These are phyloP conservation scores for Drosophila barbarae DNA, from an alignment of 2,888 invertebrate genomes.

Conservation along the genomic window DNA sequence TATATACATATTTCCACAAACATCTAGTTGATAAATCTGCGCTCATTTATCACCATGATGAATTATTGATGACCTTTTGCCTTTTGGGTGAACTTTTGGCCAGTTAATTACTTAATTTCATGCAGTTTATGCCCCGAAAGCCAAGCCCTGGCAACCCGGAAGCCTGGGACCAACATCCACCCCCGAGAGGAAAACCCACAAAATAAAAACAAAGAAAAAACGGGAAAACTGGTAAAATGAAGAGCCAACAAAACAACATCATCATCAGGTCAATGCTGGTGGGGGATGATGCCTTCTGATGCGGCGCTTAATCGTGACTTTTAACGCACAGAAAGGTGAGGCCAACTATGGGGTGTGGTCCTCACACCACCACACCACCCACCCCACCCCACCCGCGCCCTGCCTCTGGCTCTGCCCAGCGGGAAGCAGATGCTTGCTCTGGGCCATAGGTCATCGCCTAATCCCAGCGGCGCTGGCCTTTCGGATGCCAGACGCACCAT, in stretches of 20 bases:
- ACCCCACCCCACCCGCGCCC: background rate
- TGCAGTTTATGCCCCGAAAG: constrained; percentile 69
- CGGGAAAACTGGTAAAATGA: constrained; percentile 19
- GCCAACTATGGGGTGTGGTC: constrained; percentile 39
- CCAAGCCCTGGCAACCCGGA: constrained; percentile 52
- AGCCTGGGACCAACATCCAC: constrained; percentile 33
- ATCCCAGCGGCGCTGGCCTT: constrained; percentile 65
- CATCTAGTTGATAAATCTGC: constrained; percentile 35
- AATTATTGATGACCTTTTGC: constrained; percentile 21
- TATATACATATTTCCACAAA: no score
- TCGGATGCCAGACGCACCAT: constrained; percentile 28
- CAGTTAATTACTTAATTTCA: constrained; percentile 78
- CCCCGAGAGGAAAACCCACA: constrained; percentile 23
- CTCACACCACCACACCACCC: background rate
- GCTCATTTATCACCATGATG: constrained; percentile 49
- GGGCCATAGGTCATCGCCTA: constrained; percentile 15
- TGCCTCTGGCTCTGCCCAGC: constrained; percentile 6
- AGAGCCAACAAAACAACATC: constrained; percentile 21
- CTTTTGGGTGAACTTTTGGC: constrained; percentile 57
- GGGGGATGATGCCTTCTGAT: constrained; percentile 31
- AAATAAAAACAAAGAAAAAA: no score
- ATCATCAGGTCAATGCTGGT: constrained; percentile 3
- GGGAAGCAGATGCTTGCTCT: constrained; percentile 35
- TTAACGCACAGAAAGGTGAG: constrained; percentile 58
- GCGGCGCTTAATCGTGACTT: constrained; percentile 65